Percentiles rank a stretch among this genome's conserved stretches.
phyloP scores from a whole-genome alignment of 37 sponge, comb jelly and placozoan species.

The Cliona cf. orientalis region DNA sequence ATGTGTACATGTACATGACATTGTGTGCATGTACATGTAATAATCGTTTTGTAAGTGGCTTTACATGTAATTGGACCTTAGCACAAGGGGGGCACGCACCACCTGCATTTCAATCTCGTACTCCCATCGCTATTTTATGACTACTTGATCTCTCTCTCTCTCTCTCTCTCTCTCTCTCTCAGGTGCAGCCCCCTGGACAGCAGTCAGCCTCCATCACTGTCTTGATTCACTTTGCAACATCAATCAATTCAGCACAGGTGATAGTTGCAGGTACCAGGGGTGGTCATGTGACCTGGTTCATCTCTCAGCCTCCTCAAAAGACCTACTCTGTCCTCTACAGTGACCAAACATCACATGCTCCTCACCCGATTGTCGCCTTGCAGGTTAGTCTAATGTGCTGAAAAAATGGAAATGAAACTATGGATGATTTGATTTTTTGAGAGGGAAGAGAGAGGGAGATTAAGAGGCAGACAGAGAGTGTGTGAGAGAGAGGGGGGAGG shows the following conservation, averaged over 20 bases:
- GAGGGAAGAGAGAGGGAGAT: too few relatives aligned
- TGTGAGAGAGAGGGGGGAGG: neutral
- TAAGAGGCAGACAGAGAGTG: too few relatives aligned
- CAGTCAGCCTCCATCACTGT: conserved; percentile 19
- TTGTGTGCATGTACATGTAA: too few relatives aligned
- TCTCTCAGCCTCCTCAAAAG: conserved; percentile 66
- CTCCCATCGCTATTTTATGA: neutral
- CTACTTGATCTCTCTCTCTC: neutral
- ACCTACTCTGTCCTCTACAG: conserved; percentile 56
- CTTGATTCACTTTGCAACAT: conserved; percentile 66
- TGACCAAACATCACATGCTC: conserved; percentile 21
- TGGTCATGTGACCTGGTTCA: conserved; percentile 69
- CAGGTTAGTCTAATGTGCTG: conserved; percentile 34
- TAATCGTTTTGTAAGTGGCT: too few relatives aligned
- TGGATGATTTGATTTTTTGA: neutral
- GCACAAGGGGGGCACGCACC: too few relatives aligned
- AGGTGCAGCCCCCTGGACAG: neutral
- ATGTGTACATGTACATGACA: too few relatives aligned
- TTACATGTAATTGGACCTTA: too few relatives aligned
- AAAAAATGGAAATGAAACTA: too few relatives aligned
- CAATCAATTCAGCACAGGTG: conserved; percentile 53
- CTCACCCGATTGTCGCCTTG: conserved; percentile 26
- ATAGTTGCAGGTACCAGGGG: conserved; percentile 53
- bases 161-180: neutral
- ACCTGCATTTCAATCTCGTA: neutral